A percentile compares a stretch with the other conserved stretches of the same genome.
phyloP scores from a whole-genome alignment of 92 coral and sea anemone species.

The Palythoa grandiflora region DNA sequence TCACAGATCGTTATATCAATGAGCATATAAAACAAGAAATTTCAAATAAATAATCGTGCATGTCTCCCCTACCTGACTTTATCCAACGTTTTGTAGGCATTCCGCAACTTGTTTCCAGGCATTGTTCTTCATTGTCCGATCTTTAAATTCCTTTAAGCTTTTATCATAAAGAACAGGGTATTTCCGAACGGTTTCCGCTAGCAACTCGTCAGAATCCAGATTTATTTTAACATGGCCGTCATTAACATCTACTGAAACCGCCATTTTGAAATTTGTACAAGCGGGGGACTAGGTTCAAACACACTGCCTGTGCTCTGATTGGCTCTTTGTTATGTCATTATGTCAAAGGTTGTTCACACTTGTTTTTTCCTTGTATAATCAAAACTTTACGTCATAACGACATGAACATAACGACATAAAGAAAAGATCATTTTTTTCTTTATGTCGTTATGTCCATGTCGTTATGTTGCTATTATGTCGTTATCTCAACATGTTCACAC shows the following conservation, averaged over 20 bases:
- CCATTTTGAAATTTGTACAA: slow-evolving; percentile 17
- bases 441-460: no score
- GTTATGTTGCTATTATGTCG: slow-evolving; percentile 14
- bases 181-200: slow-evolving; percentile 22
- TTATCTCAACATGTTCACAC: slow-evolving; percentile 54
- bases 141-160: background rate
- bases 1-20: background rate
- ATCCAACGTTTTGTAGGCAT: slow-evolving; percentile 3
- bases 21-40: slow-evolving; percentile 1
- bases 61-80: slow-evolving; percentile 32
- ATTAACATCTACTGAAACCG: slow-evolving; percentile 2
- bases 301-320: background rate
- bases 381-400: no score
- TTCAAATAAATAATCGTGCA: background rate
- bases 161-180: slow-evolving; percentile 29
- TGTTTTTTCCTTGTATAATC: no score
- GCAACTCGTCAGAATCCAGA: background rate
- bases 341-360: no score
- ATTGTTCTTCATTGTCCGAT: slow-evolving; percentile 14
- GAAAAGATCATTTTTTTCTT: no score
- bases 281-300: background rate
- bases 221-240: slow-evolving; percentile 22
- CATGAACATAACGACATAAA: no score
- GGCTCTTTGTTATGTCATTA: no score
- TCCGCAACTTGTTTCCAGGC: slow-evolving; percentile 31